These are phyloP conservation scores for Caracal caracal DNA, from an alignment of 2,113 vertebrate species.

Conservation along the genomic window DNA sequence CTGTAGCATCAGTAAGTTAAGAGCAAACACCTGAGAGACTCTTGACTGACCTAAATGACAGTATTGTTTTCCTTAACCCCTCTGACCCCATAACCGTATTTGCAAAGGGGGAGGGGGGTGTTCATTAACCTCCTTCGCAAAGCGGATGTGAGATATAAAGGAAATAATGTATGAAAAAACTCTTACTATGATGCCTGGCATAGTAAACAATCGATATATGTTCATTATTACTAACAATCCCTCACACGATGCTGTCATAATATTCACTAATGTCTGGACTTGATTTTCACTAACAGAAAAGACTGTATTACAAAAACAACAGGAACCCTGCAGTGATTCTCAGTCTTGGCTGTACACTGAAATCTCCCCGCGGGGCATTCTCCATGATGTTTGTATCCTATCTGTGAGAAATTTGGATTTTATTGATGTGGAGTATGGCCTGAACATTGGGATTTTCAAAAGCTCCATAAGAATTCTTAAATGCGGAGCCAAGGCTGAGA, in stretches of 20 bases:
- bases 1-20: background rate
- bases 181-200: background rate
- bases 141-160: background rate
- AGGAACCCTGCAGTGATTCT: background rate
- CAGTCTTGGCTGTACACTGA: background rate
- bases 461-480: background rate
- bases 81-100: background rate
- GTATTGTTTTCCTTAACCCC: background rate
- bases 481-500: background rate
- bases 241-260: background rate
- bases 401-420: background rate
- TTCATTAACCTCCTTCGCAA: background rate
- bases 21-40: background rate
- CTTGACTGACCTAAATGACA: background rate
- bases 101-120: background rate
- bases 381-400: background rate
- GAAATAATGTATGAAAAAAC: background rate
- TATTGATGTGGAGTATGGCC: background rate
- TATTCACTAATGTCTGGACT: background rate
- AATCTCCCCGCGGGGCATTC: background rate
- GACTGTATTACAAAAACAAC: background rate
- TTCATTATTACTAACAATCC: background rate
- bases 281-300: background rate
- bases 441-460: background rate
- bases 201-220: background rate